Evolutionary conservation across 2,888 invertebrate species (phyloP).

Genomic region (Cephus spinipes): DNA sequence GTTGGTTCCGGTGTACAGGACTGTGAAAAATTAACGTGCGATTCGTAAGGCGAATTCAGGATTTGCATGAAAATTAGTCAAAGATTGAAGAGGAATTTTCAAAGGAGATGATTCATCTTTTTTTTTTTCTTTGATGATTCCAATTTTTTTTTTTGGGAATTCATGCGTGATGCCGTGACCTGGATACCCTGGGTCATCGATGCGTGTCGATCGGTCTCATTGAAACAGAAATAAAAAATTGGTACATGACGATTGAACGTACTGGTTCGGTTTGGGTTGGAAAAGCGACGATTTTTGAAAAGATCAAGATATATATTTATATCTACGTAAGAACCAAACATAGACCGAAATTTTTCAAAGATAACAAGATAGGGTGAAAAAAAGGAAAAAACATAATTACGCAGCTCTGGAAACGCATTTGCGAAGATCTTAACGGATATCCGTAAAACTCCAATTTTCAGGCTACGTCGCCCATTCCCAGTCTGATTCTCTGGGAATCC

Average conservation of each 20-base stretch:
- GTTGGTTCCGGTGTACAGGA: background rate
- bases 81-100: background rate
- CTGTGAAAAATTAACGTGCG: background rate
- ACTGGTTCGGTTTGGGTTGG: background rate
- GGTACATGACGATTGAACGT: background rate
- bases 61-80: background rate
- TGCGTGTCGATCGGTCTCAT: background rate
- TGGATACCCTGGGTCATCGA: background rate
- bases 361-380: background rate
- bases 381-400: background rate
- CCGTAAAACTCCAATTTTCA: background rate
- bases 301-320: too few relatives aligned
- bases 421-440: background rate
- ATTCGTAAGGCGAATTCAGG: too few relatives aligned
- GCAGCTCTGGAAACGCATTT: background rate
- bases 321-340: background rate
- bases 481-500: background rate
- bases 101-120: background rate
- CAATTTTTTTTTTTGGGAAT: background rate
- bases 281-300: background rate
- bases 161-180: background rate
- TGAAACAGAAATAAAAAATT: background rate
- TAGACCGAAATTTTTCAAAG: background rate
- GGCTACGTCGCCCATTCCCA: background rate
- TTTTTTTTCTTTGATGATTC: too few relatives aligned